Base-by-base conservation (phyloP, 2,797 vertebrate species). In the Percopsis omiscomaycus region DNA sequence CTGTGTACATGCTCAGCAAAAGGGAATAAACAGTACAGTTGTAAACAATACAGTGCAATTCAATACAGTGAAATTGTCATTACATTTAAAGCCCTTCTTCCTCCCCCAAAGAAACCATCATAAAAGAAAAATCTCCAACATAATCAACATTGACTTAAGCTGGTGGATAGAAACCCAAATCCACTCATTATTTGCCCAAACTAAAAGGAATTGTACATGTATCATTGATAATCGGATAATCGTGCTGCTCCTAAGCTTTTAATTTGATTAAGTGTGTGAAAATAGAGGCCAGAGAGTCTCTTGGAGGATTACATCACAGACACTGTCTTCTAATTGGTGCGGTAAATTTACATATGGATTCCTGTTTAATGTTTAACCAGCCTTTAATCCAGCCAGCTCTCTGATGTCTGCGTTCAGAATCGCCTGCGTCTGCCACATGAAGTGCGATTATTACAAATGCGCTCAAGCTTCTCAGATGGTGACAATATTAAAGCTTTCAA, bases 251-350 rank as follows among this genome's bases (percentile, higher is more conserved):
- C 93, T 95, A 95, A 96, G 94, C 94, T 94, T 93, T 95, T 96
- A 96, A 98, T 98, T 96, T 95, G 94, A 95, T 96, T 96, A 96
- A 94, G 92, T 89, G 89, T 92, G 90, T 88, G 91, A 93, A 93
- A 93, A 94, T 88, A 86, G 92, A 94, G 93, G 91, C 90, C 92
- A 93, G 91, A 92, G 90, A 93, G 92, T 95, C 92, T 93, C 91
- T 90, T 89, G 91, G 82, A 81, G 89, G 92, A 92, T 92, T 91
- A 94, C 89, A 93, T 94, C 93, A 88, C 82, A 90, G 91, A 91
- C 86, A 83, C 82, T 80, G 73, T 88, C 78, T 82, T 80, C 88
- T 92, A 94, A 93, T 93, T 92, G 91, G 80, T 77, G 92, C 91
- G 90, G 93, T 94, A 94, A 93, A 95, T 97, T 96, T 95, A 94